Percentiles rank a stretch among this genome's conserved stretches.
phyloP scores from a whole-genome alignment of 1,140 invertebrate species.

The Ips nitidus region DNA sequence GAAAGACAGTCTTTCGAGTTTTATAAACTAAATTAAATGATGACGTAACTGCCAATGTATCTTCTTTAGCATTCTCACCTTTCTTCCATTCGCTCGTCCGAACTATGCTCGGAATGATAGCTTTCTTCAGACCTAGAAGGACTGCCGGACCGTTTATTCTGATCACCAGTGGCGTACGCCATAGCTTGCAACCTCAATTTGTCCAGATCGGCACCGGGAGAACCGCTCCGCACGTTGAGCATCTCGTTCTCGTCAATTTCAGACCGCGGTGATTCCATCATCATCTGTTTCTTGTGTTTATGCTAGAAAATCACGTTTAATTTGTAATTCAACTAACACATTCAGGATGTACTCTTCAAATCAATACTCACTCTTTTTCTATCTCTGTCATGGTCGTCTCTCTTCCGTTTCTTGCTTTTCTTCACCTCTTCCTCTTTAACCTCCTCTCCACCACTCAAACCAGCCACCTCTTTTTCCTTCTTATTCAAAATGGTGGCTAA shows the following conservation, averaged over 20 bases:
- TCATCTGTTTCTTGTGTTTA: slow-evolving; percentile 51
- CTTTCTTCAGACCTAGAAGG: slow-evolving; percentile 42
- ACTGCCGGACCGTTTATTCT: slow-evolving; percentile 9
- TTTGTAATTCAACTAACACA: too few relatives aligned
- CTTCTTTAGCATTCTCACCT: background rate
- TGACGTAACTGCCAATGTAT: too few relatives aligned
- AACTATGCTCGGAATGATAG: slow-evolving; percentile 39
- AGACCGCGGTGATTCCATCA: slow-evolving; percentile 50
- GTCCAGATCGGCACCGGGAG: slow-evolving; percentile 51
- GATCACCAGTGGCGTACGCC: slow-evolving; percentile 5
- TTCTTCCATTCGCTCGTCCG: slow-evolving; percentile 8
- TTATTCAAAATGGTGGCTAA: slow-evolving; percentile 65
- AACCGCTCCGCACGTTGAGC: slow-evolving; percentile 74
- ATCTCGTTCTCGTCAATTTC: slow-evolving; percentile 74
- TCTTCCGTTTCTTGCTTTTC: slow-evolving; percentile 41
- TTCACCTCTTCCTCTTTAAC: slow-evolving; percentile 51
- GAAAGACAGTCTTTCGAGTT: too few relatives aligned
- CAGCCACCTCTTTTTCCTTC: slow-evolving; percentile 50
- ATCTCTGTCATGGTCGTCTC: slow-evolving; percentile 24
- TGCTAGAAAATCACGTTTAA: slow-evolving; percentile 37
- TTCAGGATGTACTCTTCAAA: too few relatives aligned
- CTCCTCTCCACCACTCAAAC: slow-evolving; percentile 41
- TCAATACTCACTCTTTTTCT: background rate
- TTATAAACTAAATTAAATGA: too few relatives aligned
- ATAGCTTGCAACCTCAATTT: background rate